Conservation (phyloP, 2,797 vertebrate species). For the Eospalax fontanierii region DNA sequence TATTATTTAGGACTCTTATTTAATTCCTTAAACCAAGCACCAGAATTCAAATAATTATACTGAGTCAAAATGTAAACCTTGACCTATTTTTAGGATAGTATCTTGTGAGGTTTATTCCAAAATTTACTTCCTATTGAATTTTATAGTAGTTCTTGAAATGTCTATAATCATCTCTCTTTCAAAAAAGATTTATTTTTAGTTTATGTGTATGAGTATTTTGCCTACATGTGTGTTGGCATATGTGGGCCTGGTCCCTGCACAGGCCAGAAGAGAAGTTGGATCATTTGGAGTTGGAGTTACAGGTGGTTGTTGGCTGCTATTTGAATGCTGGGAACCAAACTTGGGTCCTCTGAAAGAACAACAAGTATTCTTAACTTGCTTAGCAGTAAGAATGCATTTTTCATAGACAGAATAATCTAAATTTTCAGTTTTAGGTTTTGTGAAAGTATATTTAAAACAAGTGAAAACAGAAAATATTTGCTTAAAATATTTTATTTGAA, state of each 20-base stretch:
- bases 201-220: too few relatives aligned
- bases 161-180: not conserved
- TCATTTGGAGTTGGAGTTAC: too few relatives aligned
- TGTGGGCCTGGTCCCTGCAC: too few relatives aligned
- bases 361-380: not conserved
- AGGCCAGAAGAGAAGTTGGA: too few relatives aligned
- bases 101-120: conserved; percentile 14
- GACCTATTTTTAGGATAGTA: not conserved
- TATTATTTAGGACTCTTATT: conserved; percentile 37
- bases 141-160: conserved; percentile 24
- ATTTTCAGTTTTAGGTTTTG: not conserved
- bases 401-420: not conserved
- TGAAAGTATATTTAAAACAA: conserved; percentile 20
- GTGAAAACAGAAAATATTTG: conserved; percentile 15
- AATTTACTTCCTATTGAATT: conserved; percentile 34
- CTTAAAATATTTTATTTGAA: not conserved
- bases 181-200: too few relatives aligned
- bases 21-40: not conserved
- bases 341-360: too few relatives aligned
- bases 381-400: not conserved
- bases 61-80: conserved; percentile 7
- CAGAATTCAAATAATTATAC: conserved; percentile 26
- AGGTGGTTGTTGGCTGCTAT: too few relatives aligned
- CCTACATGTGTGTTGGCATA: too few relatives aligned
- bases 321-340: too few relatives aligned